Evolutionary conservation across 1,140 invertebrate genomes (phyloP), one percentile per base, ranked within the genome.

Genomic region (Drosophila bocqueti): DNA sequence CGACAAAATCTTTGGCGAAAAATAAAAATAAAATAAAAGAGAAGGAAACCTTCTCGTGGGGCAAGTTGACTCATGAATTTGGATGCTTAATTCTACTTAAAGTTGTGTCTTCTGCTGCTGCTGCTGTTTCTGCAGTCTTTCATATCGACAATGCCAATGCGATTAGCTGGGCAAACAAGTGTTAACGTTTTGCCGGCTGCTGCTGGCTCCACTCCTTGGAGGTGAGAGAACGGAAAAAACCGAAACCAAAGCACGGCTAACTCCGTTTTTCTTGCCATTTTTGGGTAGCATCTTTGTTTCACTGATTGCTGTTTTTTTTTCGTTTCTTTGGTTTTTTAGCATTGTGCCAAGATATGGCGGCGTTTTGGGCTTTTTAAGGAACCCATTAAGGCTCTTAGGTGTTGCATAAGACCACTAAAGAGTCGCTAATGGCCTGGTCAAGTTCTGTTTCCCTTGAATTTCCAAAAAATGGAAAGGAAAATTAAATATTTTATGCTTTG

Each of bases 41-140:
- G 50, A 68, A 79, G 66, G 76, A 79, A 77, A 66, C 80, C 63
- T 73, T 69, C 76, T 71, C 57, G 59, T 76, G 80, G 59, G 72
- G 76, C 65, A 73, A 83, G 78, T 85, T 81, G 85, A 90, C 85
- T 89, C 85, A 89, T 89, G 85, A 76, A 78, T 89, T 83, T 87
- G 81, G 84, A 90, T 89, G 81, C 85, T 89, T 81, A 89, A 89
- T 89, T 89, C 85, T 85, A 79, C 85, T 79, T 84, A 84, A 90
- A 71, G 59, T 43, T 68, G 68, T 72, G 63, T 75, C 65, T 76
- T 68, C 50, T 66, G 55, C 67, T 69, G 55, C 50, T 68, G 55
- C 46, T 73, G 67, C n/a, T 77, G 60, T 49, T 67, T 45, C 63
- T 63, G 46, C 13, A 62, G 67, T 76, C 64, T 83, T 62, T 81